Evolutionary conservation across 2,797 vertebrate genomes (phyloP).

Genomic region (Falco columbarius): DNA sequence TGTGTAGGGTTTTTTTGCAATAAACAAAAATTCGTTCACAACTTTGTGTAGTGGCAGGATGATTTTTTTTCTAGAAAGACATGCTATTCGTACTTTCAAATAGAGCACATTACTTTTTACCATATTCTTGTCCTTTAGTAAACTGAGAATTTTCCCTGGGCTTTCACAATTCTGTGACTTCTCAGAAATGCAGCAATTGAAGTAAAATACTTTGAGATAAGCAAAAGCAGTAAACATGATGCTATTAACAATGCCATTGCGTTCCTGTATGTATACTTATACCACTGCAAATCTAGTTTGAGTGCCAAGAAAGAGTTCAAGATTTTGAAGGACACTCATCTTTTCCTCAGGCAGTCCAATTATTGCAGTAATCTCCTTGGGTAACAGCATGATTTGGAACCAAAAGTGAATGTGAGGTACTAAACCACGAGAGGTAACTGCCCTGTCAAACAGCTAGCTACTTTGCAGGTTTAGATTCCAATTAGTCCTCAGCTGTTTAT

Average conservation of each 20-base stretch:
- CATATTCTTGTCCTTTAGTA: not conserved
- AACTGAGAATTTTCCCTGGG: not conserved
- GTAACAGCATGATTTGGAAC: not conserved
- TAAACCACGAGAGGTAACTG: not conserved
- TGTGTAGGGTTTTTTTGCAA: not conserved
- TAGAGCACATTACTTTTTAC: not conserved
- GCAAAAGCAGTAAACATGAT: not conserved
- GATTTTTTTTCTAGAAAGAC: not conserved
- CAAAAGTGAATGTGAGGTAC: accelerated
- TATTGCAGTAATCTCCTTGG: not conserved
- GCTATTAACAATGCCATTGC: not conserved
- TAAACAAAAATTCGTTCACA: not conserved
- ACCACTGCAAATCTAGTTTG: too few species aligned
- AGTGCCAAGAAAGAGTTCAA: not conserved
- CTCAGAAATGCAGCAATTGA: not conserved
- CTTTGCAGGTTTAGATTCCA: too few species aligned
- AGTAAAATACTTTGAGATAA: not conserved
- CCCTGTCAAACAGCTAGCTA: not conserved
- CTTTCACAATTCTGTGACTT: not conserved
- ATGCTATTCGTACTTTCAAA: not conserved
- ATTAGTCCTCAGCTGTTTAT: not conserved
- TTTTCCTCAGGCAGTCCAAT: not conserved
- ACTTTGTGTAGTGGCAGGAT: not conserved
- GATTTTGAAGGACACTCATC: not conserved
- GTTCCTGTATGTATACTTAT: accelerated